Conservation (phyloP, 2,113 vertebrate genomes). For the Pungitius pungitius region DNA sequence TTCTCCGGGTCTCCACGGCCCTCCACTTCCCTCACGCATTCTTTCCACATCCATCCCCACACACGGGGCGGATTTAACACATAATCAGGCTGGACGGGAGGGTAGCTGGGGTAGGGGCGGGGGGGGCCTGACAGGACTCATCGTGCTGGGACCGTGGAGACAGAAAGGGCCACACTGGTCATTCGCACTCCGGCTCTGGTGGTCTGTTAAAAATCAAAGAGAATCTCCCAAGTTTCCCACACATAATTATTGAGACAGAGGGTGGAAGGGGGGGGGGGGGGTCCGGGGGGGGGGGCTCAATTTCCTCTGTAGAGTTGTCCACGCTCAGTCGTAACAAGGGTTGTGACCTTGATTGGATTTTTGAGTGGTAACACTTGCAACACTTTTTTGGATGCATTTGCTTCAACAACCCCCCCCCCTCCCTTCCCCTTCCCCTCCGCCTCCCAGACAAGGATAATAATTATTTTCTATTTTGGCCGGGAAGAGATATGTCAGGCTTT, state of each 20-base stretch:
- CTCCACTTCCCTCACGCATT: constrained; percentile 52
- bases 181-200: constrained; percentile 39
- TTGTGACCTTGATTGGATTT: constrained; percentile 54
- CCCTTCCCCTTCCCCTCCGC: no score
- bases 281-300: constrained; percentile 55
- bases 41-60: constrained; percentile 79
- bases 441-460: constrained; percentile 55
- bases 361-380: constrained; percentile 21
- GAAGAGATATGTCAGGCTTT: constrained; percentile 64
- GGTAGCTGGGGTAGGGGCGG: constrained; percentile 39
- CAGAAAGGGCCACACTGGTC: constrained; percentile 62
- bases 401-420: neutral
- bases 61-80: constrained; percentile 82
- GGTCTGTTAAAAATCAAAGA: constrained; percentile 34
- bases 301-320: constrained; percentile 36
- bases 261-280: constrained; percentile 34
- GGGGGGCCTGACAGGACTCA: constrained; percentile 71
- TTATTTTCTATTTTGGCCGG: constrained; percentile 64
- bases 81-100: constrained; percentile 71
- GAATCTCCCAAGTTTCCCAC: constrained; percentile 48
- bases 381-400: constrained; percentile 10
- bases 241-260: constrained; percentile 48
- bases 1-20: constrained; percentile 60
- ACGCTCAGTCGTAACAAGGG: constrained; percentile 46
- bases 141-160: constrained; percentile 70